Percentiles rank a stretch among this genome's conserved stretches.
Conservation (phyloP, 2,113 vertebrate genomes). For the Aldabrachelys gigantea region DNA sequence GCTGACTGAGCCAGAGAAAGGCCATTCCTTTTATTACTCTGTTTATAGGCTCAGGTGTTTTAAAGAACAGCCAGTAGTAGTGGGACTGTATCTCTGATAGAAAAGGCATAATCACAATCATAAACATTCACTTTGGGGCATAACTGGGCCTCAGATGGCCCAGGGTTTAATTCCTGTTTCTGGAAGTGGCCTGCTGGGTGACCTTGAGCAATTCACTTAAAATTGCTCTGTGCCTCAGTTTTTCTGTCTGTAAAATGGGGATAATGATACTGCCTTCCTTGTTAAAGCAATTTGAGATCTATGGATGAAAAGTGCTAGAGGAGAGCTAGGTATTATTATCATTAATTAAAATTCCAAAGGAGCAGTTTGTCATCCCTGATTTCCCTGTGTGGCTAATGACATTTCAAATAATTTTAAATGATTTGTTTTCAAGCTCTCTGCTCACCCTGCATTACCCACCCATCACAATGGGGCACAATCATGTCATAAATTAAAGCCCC, state of each 20-base stretch:
- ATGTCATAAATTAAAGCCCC: not conserved
- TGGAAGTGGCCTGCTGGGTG: not conserved
- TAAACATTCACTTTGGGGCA: not conserved
- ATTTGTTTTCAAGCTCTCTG: not conserved
- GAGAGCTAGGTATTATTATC: not conserved
- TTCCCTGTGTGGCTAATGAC: rapidly evolving
- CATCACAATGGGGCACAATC: not conserved
- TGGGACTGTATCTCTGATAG: not conserved
- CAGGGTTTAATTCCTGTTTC: not conserved
- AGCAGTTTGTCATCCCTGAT: not conserved
- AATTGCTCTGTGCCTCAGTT: not conserved
- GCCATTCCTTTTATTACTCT: not conserved
- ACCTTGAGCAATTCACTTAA: not conserved
- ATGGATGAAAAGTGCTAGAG: not conserved
- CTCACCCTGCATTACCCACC: not conserved
- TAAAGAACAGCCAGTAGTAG: slow-evolving; percentile 47
- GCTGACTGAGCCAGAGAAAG: not conserved
- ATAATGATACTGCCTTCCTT: not conserved
- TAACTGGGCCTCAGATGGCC: not conserved
- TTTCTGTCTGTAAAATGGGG: not conserved
- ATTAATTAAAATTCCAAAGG: not conserved
- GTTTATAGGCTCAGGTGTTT: slow-evolving; percentile 15
- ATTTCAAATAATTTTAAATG: not conserved
- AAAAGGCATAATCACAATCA: not conserved
- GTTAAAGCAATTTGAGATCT: not conserved